Percentiles rank a stretch among this genome's conserved stretches.
These are phyloP conservation scores for Lamellibrachia luymesi DNA, from an alignment of 1,140 invertebrate genomes.

Conservation along the genomic window DNA sequence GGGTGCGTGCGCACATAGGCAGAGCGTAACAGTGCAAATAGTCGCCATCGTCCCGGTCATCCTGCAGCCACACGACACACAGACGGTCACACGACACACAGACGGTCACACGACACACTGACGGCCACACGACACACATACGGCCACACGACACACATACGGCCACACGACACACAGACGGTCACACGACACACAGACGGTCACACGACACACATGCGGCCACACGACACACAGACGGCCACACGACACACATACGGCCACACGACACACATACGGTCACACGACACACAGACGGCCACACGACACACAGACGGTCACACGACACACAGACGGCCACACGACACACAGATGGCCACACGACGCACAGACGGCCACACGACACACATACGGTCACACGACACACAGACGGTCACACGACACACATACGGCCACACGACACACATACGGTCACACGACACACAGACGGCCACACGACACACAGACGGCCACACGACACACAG, in stretches of 20 bases:
- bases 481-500: too few relatives aligned
- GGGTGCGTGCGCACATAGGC: conserved; percentile 18
- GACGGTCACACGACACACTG: neutral
- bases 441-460: neutral
- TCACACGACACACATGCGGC: too few relatives aligned
- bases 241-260: too few relatives aligned
- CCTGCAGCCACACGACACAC: neutral
- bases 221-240: too few relatives aligned
- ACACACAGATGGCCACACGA: too few relatives aligned
- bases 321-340: too few relatives aligned
- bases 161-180: neutral
- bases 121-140: neutral
- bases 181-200: neutral
- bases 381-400: neutral
- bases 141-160: neutral
- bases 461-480: neutral
- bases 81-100: neutral
- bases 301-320: too few relatives aligned
- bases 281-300: too few relatives aligned
- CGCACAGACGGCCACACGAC: neutral
- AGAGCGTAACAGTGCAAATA: conserved; percentile 24
- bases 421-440: neutral
- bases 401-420: neutral
- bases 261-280: too few relatives aligned
- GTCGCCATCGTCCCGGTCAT: conserved; percentile 13